Conservation (phyloP, 2,113 vertebrate species). For the Siniperca chuatsi region DNA sequence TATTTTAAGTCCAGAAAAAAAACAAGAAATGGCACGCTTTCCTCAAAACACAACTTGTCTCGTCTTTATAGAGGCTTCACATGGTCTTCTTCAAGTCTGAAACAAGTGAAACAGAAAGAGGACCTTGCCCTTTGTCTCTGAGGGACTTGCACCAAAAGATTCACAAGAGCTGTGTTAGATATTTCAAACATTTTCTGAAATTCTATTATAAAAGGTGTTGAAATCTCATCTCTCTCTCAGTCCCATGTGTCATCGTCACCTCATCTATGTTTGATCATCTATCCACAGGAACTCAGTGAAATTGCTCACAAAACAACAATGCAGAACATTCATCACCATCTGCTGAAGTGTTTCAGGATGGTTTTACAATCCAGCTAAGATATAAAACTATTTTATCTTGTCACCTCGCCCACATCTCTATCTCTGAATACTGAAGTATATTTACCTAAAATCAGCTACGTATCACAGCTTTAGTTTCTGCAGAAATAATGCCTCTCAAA, state of each 20-base stretch:
- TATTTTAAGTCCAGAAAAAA: neutral
- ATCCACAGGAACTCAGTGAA: neutral
- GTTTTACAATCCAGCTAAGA: neutral
- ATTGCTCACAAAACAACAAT: neutral
- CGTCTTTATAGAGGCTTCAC: neutral
- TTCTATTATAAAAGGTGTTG: neutral
- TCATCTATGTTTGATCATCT: neutral
- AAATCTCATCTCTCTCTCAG: neutral
- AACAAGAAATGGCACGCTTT: neutral
- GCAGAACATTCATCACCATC: neutral
- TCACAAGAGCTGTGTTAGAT: neutral
- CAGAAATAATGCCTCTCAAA: neutral
- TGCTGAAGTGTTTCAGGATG: slow-evolving; percentile 15
- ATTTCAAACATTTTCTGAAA: slow-evolving; percentile 5
- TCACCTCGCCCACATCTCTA: neutral
- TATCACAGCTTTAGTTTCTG: neutral
- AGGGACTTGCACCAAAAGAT: neutral
- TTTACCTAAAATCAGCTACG: neutral
- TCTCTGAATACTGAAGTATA: neutral
- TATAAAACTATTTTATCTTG: neutral
- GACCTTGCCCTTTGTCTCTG: neutral
- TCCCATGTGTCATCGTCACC: neutral
- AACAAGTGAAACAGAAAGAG: neutral
- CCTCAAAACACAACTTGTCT: neutral
- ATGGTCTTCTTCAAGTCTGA: neutral